phyloP scores from a whole-genome alignment of 2,797 vertebrate genomes.

The Cossypha heuglini region DNA sequence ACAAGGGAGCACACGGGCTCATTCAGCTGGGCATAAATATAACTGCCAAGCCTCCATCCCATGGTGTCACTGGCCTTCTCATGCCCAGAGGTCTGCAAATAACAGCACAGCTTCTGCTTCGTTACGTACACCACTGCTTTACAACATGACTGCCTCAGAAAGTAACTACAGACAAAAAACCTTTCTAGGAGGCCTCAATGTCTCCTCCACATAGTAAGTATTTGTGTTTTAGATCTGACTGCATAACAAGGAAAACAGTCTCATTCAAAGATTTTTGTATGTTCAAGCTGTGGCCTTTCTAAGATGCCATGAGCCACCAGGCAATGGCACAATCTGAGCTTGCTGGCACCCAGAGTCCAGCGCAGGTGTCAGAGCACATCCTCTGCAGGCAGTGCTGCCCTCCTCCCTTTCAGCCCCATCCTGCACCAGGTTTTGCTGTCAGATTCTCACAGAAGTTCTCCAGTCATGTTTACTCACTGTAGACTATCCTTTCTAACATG shows the following conservation, averaged over 20 bases:
- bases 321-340: accelerated
- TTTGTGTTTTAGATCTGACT: neutral
- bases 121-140: accelerated
- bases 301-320: neutral
- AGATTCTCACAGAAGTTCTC: neutral
- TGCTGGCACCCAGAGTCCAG: neutral
- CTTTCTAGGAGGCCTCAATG: neutral
- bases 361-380: neutral
- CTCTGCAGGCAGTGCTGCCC: neutral
- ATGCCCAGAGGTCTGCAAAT: neutral
- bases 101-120: neutral
- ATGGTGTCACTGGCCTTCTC: neutral
- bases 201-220: neutral
- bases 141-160: neutral
- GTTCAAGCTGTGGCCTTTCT: neutral
- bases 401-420: neutral
- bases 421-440: neutral
- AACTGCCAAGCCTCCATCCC: neutral
- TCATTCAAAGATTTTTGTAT: neutral
- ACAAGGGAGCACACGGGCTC: accelerated
- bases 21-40: neutral
- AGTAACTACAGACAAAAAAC: neutral
- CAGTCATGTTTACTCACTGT: neutral
- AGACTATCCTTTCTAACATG: neutral
- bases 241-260: neutral